Evolutionary conservation across 2,113 vertebrate species (phyloP).

Genomic region (Paraplagusia blochii): DNA sequence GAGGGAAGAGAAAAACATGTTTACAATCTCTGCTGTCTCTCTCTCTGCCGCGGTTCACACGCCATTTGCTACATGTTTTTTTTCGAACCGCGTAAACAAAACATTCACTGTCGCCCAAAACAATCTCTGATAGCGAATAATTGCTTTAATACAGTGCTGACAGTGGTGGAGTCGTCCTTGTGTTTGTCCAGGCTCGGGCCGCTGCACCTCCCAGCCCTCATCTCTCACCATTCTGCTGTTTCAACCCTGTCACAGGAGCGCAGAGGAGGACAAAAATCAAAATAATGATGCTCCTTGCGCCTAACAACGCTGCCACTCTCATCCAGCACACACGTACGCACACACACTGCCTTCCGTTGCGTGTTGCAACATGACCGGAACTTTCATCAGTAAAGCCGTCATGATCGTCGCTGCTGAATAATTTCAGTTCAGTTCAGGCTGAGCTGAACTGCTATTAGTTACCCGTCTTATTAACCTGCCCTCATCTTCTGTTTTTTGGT

Average conservation of each 20-base stretch:
- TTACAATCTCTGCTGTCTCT: conserved; percentile 48
- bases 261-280: conserved; percentile 50
- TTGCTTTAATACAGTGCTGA: conserved; percentile 50
- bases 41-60: conserved; percentile 36
- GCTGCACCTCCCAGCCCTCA: conserved; percentile 29
- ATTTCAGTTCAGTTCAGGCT: conserved; percentile 11
- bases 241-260: conserved; percentile 23
- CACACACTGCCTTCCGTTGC: not conserved
- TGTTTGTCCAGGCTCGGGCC: conserved; percentile 47
- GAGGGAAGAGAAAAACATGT: conserved; percentile 57
- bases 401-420: conserved; percentile 16
- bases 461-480: conserved; percentile 40
- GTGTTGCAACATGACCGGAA: not conserved
- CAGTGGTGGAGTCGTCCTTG: conserved; percentile 43
- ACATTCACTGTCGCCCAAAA: conserved; percentile 44
- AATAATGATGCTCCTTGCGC: conserved; percentile 46
- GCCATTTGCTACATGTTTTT: conserved; percentile 30
- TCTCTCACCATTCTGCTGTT: conserved; percentile 38
- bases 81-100: conserved; percentile 56
- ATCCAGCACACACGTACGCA: not conserved
- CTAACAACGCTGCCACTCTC: conserved; percentile 30
- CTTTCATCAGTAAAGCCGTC: conserved; percentile 36
- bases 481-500: conserved; percentile 27
- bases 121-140: conserved; percentile 54
- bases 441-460: conserved; percentile 44